These are phyloP conservation scores for Chionis minor DNA, from an alignment of 2,113 vertebrate species.

Conservation along the genomic window DNA sequence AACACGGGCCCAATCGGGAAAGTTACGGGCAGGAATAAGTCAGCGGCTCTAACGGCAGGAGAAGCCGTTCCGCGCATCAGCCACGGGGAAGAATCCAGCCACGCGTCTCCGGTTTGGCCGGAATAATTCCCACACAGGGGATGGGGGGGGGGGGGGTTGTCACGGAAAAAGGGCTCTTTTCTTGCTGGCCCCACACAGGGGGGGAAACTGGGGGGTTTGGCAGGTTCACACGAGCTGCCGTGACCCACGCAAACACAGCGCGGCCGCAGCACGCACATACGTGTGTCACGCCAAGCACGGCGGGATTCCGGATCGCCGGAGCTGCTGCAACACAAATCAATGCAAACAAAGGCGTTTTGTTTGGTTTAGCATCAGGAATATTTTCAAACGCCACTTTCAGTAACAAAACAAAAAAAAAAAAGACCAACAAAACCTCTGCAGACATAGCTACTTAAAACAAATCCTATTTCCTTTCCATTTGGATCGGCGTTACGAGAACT, in stretches of 20 bases:
- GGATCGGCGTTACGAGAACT: slow-evolving; percentile 51
- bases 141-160: accelerated
- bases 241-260: background rate
- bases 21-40: background rate
- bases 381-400: background rate
- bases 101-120: background rate
- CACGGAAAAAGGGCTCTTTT: accelerated
- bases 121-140: accelerated
- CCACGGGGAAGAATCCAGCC: background rate
- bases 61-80: accelerated
- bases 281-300: accelerated
- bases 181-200: background rate
- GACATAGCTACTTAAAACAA: accelerated
- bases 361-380: accelerated
- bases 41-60: background rate
- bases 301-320: accelerated
- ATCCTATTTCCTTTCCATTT: background rate
- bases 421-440: background rate
- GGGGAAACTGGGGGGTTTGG: accelerated
- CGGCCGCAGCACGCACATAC: accelerated
- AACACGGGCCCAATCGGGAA: background rate
- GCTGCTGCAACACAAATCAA: background rate
- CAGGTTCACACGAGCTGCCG: accelerated
- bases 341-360: background rate
- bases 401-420: background rate